Percentiles rank a stretch among this genome's conserved stretches.
Conservation (phyloP, 2,113 vertebrate species). For the Grus americana region DNA sequence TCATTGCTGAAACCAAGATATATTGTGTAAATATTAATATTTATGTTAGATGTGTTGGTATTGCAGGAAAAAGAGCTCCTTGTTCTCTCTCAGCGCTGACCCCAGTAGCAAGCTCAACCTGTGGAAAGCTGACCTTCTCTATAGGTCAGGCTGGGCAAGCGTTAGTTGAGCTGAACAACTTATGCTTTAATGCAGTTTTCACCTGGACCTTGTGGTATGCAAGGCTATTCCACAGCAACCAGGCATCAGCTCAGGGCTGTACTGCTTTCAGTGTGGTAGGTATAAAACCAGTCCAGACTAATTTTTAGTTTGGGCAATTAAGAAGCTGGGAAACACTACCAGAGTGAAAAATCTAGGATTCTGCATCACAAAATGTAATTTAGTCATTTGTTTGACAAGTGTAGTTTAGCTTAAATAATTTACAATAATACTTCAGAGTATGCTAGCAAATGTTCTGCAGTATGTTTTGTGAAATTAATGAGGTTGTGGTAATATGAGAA, state of each 20-base stretch:
- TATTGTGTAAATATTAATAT: not conserved
- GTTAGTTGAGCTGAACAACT: not conserved
- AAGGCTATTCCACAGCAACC: not conserved
- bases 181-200: not conserved
- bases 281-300: not conserved
- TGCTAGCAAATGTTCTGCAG: constrained; percentile 35
- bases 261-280: not conserved
- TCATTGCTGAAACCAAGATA: not conserved
- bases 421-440: constrained; percentile 11
- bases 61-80: fast-evolving
- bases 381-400: constrained; percentile 35
- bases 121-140: not conserved
- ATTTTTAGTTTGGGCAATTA: not conserved
- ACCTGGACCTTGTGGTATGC: not conserved
- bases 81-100: not conserved
- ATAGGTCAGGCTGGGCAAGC: not conserved
- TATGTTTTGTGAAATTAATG: constrained; percentile 39
- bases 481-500: constrained; percentile 33
- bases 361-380: not conserved
- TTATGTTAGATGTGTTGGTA: not conserved
- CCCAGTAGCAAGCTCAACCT: too few species aligned
- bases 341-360: not conserved
- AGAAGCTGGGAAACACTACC: not conserved
- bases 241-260: not conserved
- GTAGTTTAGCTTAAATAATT: constrained; percentile 48